A percentile compares a stretch with the other conserved stretches of the same genome.
Evolutionary conservation across 1,140 invertebrate species (phyloP).

Genomic region (Tribolium madens): DNA sequence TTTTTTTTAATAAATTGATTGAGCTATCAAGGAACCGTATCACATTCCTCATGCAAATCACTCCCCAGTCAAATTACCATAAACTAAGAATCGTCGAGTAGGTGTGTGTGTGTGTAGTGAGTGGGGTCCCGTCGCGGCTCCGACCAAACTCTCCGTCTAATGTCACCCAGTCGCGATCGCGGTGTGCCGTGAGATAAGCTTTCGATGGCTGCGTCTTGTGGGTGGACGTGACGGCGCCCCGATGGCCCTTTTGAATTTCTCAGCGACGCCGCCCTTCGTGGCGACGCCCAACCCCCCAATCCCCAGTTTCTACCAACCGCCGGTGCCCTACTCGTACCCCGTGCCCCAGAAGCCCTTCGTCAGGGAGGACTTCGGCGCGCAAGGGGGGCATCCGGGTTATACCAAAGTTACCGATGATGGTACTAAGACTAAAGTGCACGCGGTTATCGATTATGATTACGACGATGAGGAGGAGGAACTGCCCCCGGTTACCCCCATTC

Average conservation of each 20-base stretch:
- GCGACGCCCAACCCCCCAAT: conserved; percentile 58
- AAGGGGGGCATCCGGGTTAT: conserved; percentile 43
- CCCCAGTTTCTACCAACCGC: conserved; percentile 49
- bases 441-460: conserved; percentile 76
- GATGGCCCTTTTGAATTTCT: conserved; percentile 59
- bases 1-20: conserved; percentile 8
- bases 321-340: conserved; percentile 60
- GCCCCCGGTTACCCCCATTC: conserved; percentile 79
- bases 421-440: conserved; percentile 76
- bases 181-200: not conserved
- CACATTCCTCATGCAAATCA: conserved; percentile 33
- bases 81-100: conserved; percentile 36
- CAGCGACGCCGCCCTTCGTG: conserved; percentile 54
- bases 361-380: conserved; percentile 57
- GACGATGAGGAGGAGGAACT: conserved; percentile 70
- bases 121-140: conserved; percentile 23
- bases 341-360: conserved; percentile 61
- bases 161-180: conserved; percentile 39
- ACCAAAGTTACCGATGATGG: conserved; percentile 63
- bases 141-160: conserved; percentile 13
- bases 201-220: not conserved
- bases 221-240: conserved; percentile 13
- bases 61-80: conserved; percentile 15
- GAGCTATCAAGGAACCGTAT: conserved; percentile 34
- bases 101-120: conserved; percentile 32